Conservation (phyloP, 2,113 vertebrate species). For the Macrotus californicus region DNA sequence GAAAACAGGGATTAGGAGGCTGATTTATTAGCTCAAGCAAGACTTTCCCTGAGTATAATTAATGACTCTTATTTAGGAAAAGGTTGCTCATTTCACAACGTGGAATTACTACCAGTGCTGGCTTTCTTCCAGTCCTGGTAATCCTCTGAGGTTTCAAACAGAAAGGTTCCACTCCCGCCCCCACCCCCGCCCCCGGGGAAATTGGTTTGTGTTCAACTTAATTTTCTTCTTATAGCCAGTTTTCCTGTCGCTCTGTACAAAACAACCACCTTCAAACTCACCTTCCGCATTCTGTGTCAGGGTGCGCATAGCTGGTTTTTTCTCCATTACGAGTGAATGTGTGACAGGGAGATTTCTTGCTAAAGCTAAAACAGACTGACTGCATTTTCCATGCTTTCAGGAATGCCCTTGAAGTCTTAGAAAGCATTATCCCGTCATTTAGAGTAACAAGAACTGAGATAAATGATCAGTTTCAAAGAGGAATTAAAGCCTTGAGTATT, state of each 20-base stretch:
- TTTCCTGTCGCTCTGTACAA: not conserved
- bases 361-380: not conserved
- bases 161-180: not conserved
- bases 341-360: not conserved
- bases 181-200: not conserved
- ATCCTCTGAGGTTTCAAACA: conserved; percentile 39
- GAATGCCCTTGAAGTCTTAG: conserved; percentile 21
- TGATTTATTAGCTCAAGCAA: not conserved
- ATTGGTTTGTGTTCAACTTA: conserved; percentile 47
- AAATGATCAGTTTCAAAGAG: conserved; percentile 10
- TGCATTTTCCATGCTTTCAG: not conserved
- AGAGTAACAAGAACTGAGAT: conserved; percentile 27
- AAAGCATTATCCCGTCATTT: not conserved
- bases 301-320: conserved; percentile 1
- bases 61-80: conserved; percentile 47
- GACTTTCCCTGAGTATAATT: not conserved
- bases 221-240: conserved; percentile 56
- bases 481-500: conserved; percentile 21
- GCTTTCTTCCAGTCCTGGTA: conserved; percentile 50
- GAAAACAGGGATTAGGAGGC: not conserved
- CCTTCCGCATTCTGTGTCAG: not conserved
- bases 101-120: conserved; percentile 19
- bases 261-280: not conserved
- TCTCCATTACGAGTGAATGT: not conserved
- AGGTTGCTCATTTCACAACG: conserved; percentile 18